phyloP scores from a whole-genome alignment of 2,888 invertebrate genomes.

The Malthinus flaveolus region DNA sequence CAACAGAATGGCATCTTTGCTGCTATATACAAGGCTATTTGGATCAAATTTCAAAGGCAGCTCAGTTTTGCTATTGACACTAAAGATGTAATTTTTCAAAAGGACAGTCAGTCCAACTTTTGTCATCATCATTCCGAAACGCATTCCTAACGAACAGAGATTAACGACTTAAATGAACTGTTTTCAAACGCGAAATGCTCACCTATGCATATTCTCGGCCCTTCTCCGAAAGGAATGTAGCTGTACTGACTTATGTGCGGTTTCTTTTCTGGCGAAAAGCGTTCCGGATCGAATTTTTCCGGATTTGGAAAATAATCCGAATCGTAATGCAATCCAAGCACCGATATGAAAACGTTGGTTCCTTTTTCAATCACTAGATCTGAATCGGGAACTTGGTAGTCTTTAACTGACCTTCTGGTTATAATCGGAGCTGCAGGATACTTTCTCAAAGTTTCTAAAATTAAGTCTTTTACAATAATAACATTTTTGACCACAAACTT shows the following conservation, averaged over 20 bases:
- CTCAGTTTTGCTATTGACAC: conserved; percentile 26
- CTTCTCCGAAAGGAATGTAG: conserved; percentile 46
- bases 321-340: conserved; percentile 46
- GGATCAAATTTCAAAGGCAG: conserved; percentile 20
- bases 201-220: conserved; percentile 46
- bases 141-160: conserved; percentile 35
- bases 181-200: not conserved
- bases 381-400: conserved; percentile 36
- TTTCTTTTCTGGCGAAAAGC: conserved; percentile 47
- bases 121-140: conserved; percentile 41
- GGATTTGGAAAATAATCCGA: conserved; percentile 49
- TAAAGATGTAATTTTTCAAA: conserved; percentile 35
- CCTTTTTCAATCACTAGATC: conserved; percentile 42
- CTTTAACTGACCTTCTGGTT: conserved; percentile 37
- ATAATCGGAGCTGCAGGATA: conserved; percentile 47
- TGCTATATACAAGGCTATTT: conserved; percentile 30
- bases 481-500: too few relatives aligned
- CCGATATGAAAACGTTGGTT: conserved; percentile 42
- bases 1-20: conserved; percentile 31
- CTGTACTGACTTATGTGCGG: conserved; percentile 37
- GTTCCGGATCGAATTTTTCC: conserved; percentile 50
- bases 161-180: not conserved
- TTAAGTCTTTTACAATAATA: not conserved
- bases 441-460: conserved; percentile 49
- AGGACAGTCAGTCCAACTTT: conserved; percentile 38